Conservation (phyloP, 2,888 invertebrate species). For the Neoaliturus tenellus region DNA sequence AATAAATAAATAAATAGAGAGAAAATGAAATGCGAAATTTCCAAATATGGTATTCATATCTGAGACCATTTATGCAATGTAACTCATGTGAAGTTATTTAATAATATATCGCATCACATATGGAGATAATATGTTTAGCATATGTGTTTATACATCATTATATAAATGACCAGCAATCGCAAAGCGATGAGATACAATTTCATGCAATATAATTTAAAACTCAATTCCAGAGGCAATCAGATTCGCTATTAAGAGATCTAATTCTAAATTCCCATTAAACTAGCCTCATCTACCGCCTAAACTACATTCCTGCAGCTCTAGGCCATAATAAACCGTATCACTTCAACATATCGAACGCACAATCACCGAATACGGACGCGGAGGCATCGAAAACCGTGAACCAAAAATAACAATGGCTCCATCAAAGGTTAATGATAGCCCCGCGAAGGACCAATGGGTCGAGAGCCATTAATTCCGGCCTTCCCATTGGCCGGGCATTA, state of each 20-base stretch:
- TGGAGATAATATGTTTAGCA: not conserved
- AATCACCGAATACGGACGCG: slow-evolving; percentile 8
- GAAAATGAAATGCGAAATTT: too few species aligned
- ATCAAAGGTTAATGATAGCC: slow-evolving; percentile 52
- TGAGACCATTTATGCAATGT: too few species aligned
- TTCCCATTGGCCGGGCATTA: slow-evolving; percentile 55
- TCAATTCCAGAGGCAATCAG: slow-evolving; percentile 23
- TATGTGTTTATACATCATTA: not conserved
- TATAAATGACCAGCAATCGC: not conserved
- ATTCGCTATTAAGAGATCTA: slow-evolving; percentile 20
- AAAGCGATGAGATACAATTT: not conserved
- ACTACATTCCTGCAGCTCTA: slow-evolving; percentile 22
- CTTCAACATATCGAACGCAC: slow-evolving; percentile 17
- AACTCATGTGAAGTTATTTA: too few species aligned
- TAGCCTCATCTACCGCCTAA: not conserved
- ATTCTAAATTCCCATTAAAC: slow-evolving; percentile 14
- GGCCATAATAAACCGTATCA: slow-evolving; percentile 14
- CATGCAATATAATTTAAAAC: slow-evolving; percentile 23
- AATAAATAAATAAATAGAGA: too few species aligned
- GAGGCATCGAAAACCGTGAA: slow-evolving; percentile 34
- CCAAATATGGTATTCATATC: too few species aligned
- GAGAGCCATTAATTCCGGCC: slow-evolving; percentile 55
- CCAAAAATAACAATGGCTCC: slow-evolving; percentile 52
- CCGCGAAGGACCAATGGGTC: slow-evolving; percentile 47
- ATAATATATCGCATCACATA: not conserved